A percentile compares a stretch with the other conserved stretches of the same genome.
Conservation (phyloP, 2,113 vertebrate species). For the Pteropus alecto region DNA sequence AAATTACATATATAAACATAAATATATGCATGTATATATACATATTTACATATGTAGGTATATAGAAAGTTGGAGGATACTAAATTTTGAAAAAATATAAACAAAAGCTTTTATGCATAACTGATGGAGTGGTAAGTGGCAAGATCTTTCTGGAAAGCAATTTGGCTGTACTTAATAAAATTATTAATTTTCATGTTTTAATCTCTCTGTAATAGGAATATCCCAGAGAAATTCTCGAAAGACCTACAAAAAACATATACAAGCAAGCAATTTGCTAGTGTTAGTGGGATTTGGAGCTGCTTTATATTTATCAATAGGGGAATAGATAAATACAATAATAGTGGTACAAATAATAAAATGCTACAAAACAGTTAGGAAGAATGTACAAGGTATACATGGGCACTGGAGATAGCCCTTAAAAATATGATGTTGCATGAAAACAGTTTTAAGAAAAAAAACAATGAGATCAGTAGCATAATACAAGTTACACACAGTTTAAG, state of each 20-base stretch:
- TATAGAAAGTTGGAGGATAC: background rate
- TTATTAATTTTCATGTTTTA: background rate
- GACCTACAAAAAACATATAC: background rate
- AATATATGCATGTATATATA: background rate
- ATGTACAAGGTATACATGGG: background rate
- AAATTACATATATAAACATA: background rate
- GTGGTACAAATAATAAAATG: background rate
- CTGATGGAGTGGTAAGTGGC: background rate
- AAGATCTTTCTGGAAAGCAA: conserved; percentile 31
- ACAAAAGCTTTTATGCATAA: background rate
- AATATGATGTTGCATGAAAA: background rate
- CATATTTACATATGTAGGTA: too few species aligned
- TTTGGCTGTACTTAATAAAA: background rate
- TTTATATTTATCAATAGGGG: background rate
- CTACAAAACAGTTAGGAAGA: background rate
- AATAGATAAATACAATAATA: background rate
- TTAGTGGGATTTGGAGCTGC: background rate
- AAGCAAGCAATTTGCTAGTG: background rate
- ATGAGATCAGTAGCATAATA: background rate
- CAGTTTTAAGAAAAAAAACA: background rate
- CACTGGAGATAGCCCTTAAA: background rate
- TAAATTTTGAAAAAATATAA: conserved; percentile 12
- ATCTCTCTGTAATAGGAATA: background rate
- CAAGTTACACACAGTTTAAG: background rate
- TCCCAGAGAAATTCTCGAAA: background rate